These are phyloP conservation scores for Drosophila paramelanica DNA, from an alignment of 2,888 invertebrate genomes.

Conservation along the genomic window DNA sequence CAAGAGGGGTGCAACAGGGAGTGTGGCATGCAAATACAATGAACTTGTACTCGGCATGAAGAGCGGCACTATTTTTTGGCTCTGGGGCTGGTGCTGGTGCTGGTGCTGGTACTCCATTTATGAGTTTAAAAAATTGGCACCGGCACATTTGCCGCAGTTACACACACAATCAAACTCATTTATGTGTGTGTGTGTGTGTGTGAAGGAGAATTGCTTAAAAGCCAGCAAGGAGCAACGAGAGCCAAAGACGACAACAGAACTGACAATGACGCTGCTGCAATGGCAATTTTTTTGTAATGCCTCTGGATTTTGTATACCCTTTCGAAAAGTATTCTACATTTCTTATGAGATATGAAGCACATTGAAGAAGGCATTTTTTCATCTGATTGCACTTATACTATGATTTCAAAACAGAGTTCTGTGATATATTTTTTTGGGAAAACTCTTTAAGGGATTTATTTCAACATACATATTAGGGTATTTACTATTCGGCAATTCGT, in stretches of 20 bases:
- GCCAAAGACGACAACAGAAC: constrained; percentile 59
- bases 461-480: background rate
- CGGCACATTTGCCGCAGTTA: constrained; percentile 74
- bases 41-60: constrained; percentile 43
- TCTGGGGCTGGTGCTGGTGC: constrained; percentile 30
- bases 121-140: constrained; percentile 76
- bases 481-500: background rate
- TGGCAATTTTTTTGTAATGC: constrained; percentile 27
- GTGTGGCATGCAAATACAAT: constrained; percentile 73
- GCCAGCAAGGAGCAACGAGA: constrained; percentile 39
- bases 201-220: constrained; percentile 62
- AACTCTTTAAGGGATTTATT: no score
- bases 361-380: no score
- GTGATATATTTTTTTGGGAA: no score
- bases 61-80: constrained; percentile 12
- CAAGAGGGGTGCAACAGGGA: constrained; percentile 34
- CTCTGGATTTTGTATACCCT: constrained; percentile 9
- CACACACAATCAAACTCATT: constrained; percentile 68
- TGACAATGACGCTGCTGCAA: constrained; percentile 63
- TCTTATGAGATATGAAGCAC: background rate
- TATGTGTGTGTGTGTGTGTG: constrained; percentile 23
- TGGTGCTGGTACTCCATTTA: constrained; percentile 62
- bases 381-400: no score
- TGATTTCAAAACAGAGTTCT: no score
- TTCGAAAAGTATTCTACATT: background rate